These are phyloP conservation scores for Nannoperca australis DNA, from an alignment of 2,797 vertebrate genomes.

Conservation along the genomic window DNA sequence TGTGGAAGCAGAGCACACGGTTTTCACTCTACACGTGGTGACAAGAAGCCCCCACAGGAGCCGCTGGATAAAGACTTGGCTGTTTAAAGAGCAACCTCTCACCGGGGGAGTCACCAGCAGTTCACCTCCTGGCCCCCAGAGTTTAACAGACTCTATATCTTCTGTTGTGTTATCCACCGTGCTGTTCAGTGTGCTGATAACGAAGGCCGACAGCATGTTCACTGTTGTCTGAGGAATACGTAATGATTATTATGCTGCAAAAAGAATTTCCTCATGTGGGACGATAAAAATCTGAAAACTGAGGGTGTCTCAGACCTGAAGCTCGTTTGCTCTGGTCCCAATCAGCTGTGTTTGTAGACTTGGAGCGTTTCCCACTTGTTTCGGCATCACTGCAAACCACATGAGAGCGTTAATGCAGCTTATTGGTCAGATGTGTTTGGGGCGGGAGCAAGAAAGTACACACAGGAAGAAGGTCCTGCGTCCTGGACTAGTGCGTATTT, in stretches of 20 bases:
- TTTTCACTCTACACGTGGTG: constrained; percentile 14
- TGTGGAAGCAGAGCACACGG: neutral
- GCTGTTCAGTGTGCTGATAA: constrained; percentile 27
- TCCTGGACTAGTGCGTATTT: no score
- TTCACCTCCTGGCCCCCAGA: constrained; percentile 10
- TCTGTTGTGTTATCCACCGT: neutral
- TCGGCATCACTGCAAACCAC: no score
- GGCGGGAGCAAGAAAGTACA: no score
- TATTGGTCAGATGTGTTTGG: no score
- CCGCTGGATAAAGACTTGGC: constrained; percentile 49
- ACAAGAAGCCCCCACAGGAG: constrained; percentile 36
- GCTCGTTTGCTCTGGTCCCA: no score
- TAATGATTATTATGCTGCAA: neutral
- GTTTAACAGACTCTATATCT: constrained; percentile 20
- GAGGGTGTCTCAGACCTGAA: neutral
- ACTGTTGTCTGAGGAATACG: constrained; percentile 13
- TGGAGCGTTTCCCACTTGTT: no score
- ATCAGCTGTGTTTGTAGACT: no score
- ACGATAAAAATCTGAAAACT: neutral
- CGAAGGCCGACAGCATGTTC: neutral
- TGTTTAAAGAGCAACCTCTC: constrained; percentile 42
- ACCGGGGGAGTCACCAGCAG: constrained; percentile 22
- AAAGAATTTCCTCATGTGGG: no score
- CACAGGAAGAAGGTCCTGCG: no score
- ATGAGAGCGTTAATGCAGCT: no score